phyloP scores from a whole-genome alignment of 2,797 vertebrate genomes.

The Perodicticus potto region DNA sequence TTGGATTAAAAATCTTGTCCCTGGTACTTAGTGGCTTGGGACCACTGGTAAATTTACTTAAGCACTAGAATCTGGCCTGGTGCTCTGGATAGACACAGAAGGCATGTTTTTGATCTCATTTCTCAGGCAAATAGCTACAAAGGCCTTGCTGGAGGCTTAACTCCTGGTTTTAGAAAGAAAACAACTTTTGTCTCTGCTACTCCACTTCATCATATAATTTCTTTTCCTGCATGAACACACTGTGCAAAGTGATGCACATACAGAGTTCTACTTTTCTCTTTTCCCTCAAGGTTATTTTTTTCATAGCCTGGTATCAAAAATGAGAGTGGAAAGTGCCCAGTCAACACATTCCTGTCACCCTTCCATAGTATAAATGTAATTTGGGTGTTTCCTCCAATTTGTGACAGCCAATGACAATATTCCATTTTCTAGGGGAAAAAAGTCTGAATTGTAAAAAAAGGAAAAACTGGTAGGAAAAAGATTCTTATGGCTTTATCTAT shows the following conservation, averaged over 20 bases:
- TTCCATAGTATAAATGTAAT: slow-evolving; percentile 10
- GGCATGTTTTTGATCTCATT: background rate
- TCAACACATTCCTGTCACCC: slow-evolving; percentile 8
- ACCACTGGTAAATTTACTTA: slow-evolving; percentile 11
- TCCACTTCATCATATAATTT: slow-evolving; percentile 1
- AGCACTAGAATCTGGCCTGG: slow-evolving; percentile 33
- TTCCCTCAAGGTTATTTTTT: slow-evolving; percentile 43
- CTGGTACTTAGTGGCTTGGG: slow-evolving; percentile 37
- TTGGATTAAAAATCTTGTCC: slow-evolving; percentile 40
- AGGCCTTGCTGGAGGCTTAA: slow-evolving; percentile 6
- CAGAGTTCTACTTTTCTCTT: slow-evolving; percentile 42
- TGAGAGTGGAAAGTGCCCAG: background rate
- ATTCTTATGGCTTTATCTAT: slow-evolving; percentile 74
- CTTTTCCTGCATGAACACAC: background rate
- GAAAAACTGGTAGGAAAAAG: slow-evolving; percentile 41
- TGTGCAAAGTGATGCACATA: slow-evolving; percentile 55
- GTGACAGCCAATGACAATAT: slow-evolving; percentile 12
- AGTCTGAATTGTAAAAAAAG: slow-evolving; percentile 38
- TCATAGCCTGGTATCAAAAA: slow-evolving; percentile 40
- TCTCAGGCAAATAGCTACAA: slow-evolving; percentile 33
- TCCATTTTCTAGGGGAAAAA: slow-evolving; percentile 27
- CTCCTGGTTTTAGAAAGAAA: slow-evolving; percentile 48
- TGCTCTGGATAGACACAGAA: background rate
- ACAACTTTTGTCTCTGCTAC: slow-evolving; percentile 46
- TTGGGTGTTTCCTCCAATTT: slow-evolving; percentile 37